Base-by-base conservation (phyloP, 23 tunicate genomes). In the Oikopleura albicans region DNA sequence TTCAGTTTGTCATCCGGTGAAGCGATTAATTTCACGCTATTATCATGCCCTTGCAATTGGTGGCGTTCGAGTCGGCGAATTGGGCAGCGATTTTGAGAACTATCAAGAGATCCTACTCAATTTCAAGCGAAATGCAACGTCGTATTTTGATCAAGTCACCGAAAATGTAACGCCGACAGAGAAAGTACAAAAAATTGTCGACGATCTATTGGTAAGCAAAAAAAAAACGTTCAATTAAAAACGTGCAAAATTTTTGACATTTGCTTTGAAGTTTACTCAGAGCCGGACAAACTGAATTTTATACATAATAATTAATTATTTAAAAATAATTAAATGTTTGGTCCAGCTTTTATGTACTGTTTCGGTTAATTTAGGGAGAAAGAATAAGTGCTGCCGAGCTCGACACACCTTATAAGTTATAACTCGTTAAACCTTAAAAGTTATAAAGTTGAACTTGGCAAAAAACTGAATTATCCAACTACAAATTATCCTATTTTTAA, bases 1-100 rank as follows among this genome's bases (percentile, higher is more conserved):
- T 71, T 71, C 79, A 71, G 79, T 71, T 71, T 71, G 79, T 37
- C 4, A 71, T 27, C 79, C 79, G 4, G 79, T 71, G 2, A 16
- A 31, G 4, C 28, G 79, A 71, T 12, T 71, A 16, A 29, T 71
- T 29, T 71, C 79, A 37, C 79, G 79, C 28, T 71, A 71, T 71
- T 71, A 71, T 37, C 79, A 71, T 29, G 79, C 79, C 34, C 4
- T 12, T 16, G 79, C 27, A 22, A 71, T 71, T 37, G 79, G 79
- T 37, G 79, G 79, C 37, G 37, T 37, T 16, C 27, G 79, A 4
- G 79, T 71, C 31, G 34, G 4, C 37, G 79, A 71, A 29, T 29
- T 71, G 4, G 79, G 79, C 33, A 37, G 4, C 4, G 35, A 71
- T 29, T 71, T 71, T 37, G 33, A 27, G 2, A 37, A 71, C 33